Base-by-base conservation (phyloP, 2,888 invertebrate species). In the Lasioglossum figueresi region DNA sequence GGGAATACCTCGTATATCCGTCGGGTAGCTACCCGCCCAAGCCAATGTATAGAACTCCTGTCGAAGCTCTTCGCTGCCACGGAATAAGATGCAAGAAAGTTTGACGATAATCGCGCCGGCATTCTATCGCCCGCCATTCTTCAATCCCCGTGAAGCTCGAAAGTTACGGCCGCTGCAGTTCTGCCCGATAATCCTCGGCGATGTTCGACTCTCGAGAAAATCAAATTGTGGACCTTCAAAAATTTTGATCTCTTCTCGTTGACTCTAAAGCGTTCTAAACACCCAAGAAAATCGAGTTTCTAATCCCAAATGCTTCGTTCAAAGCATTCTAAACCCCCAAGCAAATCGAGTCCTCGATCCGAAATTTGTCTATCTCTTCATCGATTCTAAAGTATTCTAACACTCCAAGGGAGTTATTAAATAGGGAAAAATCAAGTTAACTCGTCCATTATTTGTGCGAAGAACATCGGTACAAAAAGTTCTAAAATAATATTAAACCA, bases 1-100 rank as follows among this genome's bases (percentile, higher is more conserved):
- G 90, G 88, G 90, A 91, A 91, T 91, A 88, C 88, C 87, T 88
- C 88, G 85, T 89, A 91, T 88, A 90, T 87, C 85, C 87, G 84
- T 74, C 79, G 86, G 56, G 84, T 88, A 89, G 87, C 84, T 88
- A 81, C 86, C 84, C 83, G 83, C 70, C 86, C 83, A 80, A 56
- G 72, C 82, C 86, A 76, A 88, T 84, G 84, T 88, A 85, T 91
- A 87, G 79, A 85, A 82, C 85, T 82, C 80, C 86, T 86, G 89
- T 90, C 89, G 86, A 90, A 88, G 37, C 88, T 88, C 74, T 63
- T 80, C 73, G 75, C 45, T 31, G 71, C 56, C 79, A 43, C 45
- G 84, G 79, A 75, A 73, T 79, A 85, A 89, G 83, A 83, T 85
- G 85, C 87, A 80, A 82, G 81, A 85, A 89, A 88, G 88, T 88